These are phyloP conservation scores for Agrypnus murinus DNA, from an alignment of 2,888 invertebrate genomes.

Conservation along the genomic window DNA sequence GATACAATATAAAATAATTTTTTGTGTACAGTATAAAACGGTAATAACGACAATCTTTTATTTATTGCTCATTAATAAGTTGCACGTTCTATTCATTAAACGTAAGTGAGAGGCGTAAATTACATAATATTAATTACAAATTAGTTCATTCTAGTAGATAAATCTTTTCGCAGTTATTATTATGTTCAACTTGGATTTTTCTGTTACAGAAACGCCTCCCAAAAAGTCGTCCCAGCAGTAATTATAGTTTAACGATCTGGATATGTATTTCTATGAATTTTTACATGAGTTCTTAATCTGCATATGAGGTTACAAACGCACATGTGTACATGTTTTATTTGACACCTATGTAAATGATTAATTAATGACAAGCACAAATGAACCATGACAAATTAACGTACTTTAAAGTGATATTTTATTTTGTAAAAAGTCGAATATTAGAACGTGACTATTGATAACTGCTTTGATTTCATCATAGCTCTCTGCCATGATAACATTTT, in stretches of 20 bases:
- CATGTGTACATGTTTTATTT: neutral
- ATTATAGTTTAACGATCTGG: neutral
- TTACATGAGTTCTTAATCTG: neutral
- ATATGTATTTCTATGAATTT: neutral
- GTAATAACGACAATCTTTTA: no score
- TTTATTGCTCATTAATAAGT: neutral
- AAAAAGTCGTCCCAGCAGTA: neutral
- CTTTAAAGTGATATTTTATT: no score
- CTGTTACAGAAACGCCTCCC: neutral
- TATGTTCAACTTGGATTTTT: neutral
- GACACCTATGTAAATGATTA: constrained; percentile 4
- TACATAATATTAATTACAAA: constrained; percentile 21
- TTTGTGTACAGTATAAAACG: no score
- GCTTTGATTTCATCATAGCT: no score
- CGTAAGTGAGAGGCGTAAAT: constrained; percentile 16
- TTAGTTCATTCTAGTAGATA: neutral
- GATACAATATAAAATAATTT: no score
- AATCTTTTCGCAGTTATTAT: neutral
- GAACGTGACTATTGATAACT: no score
- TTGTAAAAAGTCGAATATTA: no score
- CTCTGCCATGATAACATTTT: no score
- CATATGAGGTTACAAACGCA: constrained; percentile 1
- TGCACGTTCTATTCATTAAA: neutral
- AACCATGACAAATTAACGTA: neutral
- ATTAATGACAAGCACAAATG: constrained; percentile 12